Conservation (phyloP, 2,797 vertebrate genomes). For the Myotis planiceps region DNA sequence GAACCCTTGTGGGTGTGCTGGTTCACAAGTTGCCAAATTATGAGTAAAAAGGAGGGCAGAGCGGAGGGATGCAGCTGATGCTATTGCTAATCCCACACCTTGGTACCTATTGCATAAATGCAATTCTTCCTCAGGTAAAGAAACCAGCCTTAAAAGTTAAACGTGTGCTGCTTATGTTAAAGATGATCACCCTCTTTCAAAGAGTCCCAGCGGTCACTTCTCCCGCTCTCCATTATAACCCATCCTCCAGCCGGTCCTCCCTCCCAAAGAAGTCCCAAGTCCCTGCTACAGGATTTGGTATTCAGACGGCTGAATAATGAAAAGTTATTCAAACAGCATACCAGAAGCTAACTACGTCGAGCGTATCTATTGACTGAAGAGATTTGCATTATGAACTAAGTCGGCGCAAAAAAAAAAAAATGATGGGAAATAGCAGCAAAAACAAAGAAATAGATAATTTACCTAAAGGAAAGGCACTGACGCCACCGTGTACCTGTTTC, state of each 20-base stretch:
- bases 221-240: background rate
- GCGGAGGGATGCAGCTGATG: background rate
- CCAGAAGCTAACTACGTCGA: slow-evolving; percentile 70
- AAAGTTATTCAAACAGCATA: slow-evolving; percentile 75
- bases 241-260: background rate
- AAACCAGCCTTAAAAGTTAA: background rate
- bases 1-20: background rate
- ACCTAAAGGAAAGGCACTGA: slow-evolving; percentile 64
- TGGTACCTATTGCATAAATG: background rate
- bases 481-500: slow-evolving; percentile 44
- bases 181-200: background rate
- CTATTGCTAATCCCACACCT: background rate
- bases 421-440: slow-evolving; percentile 78
- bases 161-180: background rate
- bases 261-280: slow-evolving; percentile 15
- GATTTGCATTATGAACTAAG: slow-evolving; percentile 78
- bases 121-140: background rate
- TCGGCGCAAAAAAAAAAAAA: slow-evolving; percentile 63
- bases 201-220: background rate
- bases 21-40: background rate
- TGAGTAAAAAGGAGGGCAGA: background rate
- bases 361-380: slow-evolving; percentile 73
- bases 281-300: slow-evolving; percentile 56
- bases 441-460: slow-evolving; percentile 77
- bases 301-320: slow-evolving; percentile 71